Percentiles rank a stretch among this genome's conserved stretches.
These are phyloP conservation scores for Ophiodon elongatus DNA, from an alignment of 2,113 vertebrate species.

Conservation along the genomic window DNA sequence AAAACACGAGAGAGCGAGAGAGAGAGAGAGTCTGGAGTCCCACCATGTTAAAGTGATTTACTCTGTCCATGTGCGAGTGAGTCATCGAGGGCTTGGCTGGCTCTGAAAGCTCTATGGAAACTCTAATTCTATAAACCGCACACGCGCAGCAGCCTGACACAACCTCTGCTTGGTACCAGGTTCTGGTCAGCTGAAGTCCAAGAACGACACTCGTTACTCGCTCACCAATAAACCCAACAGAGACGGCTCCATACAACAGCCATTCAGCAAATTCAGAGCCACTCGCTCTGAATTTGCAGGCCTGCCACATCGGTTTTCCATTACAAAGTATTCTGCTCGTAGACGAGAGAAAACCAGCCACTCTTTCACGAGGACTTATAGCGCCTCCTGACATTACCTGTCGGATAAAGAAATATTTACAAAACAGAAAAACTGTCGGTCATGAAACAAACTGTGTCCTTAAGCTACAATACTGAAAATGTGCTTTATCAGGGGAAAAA, in stretches of 20 bases:
- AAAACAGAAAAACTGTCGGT: neutral
- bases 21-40: slow-evolving; percentile 16
- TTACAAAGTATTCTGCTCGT: slow-evolving; percentile 13
- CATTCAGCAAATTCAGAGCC: slow-evolving; percentile 25
- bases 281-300: no score
- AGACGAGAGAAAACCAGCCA: neutral
- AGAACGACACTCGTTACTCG: slow-evolving; percentile 63
- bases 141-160: slow-evolving; percentile 38
- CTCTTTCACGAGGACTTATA: neutral
- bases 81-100: slow-evolving; percentile 69
- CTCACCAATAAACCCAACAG: slow-evolving; percentile 45
- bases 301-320: slow-evolving; percentile 68
- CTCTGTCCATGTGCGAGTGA: slow-evolving; percentile 62
- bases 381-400: neutral
- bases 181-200: slow-evolving; percentile 52
- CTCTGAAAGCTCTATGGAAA: slow-evolving; percentile 76
- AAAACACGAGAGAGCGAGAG: neutral
- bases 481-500: neutral
- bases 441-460: no score
- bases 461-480: neutral
- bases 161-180: slow-evolving; percentile 53
- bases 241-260: slow-evolving; percentile 40
- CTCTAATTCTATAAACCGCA: slow-evolving; percentile 61
- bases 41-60: slow-evolving; percentile 77
- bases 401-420: neutral